Evolutionary conservation across 2,888 invertebrate genomes (phyloP).

Genomic region (Mamestra brassicae): DNA sequence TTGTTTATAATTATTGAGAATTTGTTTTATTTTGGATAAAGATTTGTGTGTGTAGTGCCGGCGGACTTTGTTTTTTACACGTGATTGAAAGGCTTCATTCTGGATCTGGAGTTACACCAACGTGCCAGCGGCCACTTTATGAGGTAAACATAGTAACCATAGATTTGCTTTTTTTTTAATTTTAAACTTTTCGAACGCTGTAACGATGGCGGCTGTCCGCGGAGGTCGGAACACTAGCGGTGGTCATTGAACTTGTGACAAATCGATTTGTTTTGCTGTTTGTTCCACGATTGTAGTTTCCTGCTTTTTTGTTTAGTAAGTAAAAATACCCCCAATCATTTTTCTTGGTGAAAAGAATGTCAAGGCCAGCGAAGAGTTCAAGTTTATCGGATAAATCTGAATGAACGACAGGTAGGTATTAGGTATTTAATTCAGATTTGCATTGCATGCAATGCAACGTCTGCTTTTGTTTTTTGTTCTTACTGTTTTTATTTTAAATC

Average conservation of each 20-base stretch:
- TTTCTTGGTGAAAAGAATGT: conserved; percentile 47
- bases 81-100: conserved; percentile 90
- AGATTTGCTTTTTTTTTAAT: conserved; percentile 28
- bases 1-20: conserved; percentile 68
- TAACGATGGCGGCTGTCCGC: conserved; percentile 45
- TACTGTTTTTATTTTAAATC: not conserved
- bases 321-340: conserved; percentile 46
- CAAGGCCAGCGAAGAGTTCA: conserved; percentile 45
- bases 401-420: not conserved
- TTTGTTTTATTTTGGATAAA: conserved; percentile 66
- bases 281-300: conserved; percentile 62
- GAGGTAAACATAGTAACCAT: conserved; percentile 85
- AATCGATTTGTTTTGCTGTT: conserved; percentile 70
- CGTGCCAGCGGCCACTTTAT: conserved; percentile 95
- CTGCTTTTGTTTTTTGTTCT: not conserved
- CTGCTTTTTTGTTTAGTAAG: conserved; percentile 49
- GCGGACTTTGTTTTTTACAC: conserved; percentile 71
- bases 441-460: not conserved
- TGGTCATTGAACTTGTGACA: conserved; percentile 76
- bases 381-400: not conserved
- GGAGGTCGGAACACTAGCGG: conserved; percentile 54
- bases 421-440: not conserved
- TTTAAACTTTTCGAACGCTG: conserved; percentile 18
- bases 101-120: conserved; percentile 95
- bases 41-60: conserved; percentile 76